These are phyloP conservation scores for Malurus alboscapulatus DNA, from an alignment of 2,113 vertebrate genomes.

Conservation along the genomic window DNA sequence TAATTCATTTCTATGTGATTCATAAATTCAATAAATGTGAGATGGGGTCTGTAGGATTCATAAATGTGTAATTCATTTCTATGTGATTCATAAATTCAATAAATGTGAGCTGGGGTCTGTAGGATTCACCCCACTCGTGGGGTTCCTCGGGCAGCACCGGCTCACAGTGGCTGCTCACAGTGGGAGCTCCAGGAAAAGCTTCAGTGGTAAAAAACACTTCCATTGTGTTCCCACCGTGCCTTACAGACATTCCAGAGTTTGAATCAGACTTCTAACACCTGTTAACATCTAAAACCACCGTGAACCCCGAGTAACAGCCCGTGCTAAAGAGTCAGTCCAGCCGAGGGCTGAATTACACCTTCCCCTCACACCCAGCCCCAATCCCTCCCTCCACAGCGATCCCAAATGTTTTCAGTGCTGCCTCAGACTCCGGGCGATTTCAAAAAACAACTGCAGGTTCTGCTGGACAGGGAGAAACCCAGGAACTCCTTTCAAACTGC, in stretches of 20 bases:
- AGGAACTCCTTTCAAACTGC: neutral
- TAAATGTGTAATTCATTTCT: no score
- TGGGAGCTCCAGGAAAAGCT: neutral
- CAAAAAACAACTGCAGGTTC: accelerated
- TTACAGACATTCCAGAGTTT: neutral
- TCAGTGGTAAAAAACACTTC: neutral
- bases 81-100: no score
- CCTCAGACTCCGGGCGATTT: neutral
- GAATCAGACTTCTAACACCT: neutral
- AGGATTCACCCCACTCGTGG: accelerated
- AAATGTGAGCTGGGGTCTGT: accelerated
- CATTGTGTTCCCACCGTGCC: accelerated
- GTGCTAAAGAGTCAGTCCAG: neutral
- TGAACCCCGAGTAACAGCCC: neutral
- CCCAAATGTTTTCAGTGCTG: accelerated
- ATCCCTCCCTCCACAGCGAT: neutral
- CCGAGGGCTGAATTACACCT: neutral
- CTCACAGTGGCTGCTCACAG: neutral
- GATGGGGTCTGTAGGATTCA: no score
- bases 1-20: no score
- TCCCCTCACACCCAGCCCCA: accelerated
- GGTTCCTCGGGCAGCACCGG: accelerated
- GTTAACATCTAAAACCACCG: accelerated
- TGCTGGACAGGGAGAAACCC: neutral
- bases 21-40: no score